phyloP scores from a whole-genome alignment of 37 sponge, comb jelly and placozoan species.

The Axinella damicornis region DNA sequence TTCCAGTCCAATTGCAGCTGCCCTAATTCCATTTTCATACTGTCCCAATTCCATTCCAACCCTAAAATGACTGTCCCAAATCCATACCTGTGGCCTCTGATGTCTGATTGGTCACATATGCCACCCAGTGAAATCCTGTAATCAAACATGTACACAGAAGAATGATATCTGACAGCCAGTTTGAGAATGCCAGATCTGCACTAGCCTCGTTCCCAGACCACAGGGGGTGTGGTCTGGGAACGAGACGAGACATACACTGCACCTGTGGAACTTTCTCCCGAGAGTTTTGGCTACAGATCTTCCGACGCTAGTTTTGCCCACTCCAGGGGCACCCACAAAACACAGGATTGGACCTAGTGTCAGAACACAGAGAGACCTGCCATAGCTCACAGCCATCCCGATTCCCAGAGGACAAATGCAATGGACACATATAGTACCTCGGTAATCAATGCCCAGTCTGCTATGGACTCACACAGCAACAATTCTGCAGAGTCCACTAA shows the following conservation, averaged over 20 bases:
- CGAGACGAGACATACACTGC: too few relatives aligned
- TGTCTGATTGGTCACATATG: conserved; percentile 87
- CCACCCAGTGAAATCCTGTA: conserved; percentile 89
- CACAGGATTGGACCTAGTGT: conserved; percentile 89
- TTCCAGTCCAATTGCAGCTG: too few relatives aligned
- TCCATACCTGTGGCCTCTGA: conserved; percentile 84
- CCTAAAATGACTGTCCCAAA: too few relatives aligned
- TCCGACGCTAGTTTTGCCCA: conserved; percentile 93
- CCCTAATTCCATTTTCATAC: too few relatives aligned
- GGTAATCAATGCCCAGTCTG: too few relatives aligned
- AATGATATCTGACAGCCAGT: neutral
- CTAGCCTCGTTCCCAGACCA: neutral
- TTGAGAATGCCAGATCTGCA: neutral
- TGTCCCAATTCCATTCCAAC: neutral
- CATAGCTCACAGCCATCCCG: too few relatives aligned
- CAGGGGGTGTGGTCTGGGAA: too few relatives aligned
- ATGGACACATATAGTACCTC: too few relatives aligned
- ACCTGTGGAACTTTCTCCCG: conserved; percentile 79
- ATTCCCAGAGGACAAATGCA: too few relatives aligned
- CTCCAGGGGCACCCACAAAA: conserved; percentile 93
- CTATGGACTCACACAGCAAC: too few relatives aligned
- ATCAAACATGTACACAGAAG: conserved; percentile 9
- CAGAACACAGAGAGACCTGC: too few relatives aligned
- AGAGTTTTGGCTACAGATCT: conserved; percentile 88
- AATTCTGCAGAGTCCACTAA: too few relatives aligned